A percentile compares a stretch with the other conserved stretches of the same genome.
phyloP scores from a whole-genome alignment of 2,888 invertebrate genomes.

The Linyphia triangularis region DNA sequence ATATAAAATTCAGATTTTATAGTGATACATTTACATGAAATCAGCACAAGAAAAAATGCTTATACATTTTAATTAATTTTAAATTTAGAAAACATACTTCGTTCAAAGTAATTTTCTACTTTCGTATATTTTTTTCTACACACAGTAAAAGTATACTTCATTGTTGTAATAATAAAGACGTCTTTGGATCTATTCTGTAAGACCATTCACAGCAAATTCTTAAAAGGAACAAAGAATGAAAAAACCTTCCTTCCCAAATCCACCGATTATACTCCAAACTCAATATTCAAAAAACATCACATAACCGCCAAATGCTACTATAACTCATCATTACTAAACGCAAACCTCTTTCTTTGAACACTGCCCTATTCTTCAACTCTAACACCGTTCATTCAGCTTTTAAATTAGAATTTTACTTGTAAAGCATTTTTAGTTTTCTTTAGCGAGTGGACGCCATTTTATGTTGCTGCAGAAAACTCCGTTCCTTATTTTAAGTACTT shows the following conservation, averaged over 20 bases:
- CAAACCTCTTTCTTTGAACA: neutral
- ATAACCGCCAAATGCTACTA: neutral
- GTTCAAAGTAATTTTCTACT: too few relatives aligned
- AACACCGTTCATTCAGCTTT: neutral
- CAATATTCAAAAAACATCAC: neutral
- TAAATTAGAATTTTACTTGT: conserved; percentile 48
- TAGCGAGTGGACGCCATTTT: neutral
- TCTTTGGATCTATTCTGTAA: too few relatives aligned
- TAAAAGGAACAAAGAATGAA: neutral
- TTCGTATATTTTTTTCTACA: too few relatives aligned
- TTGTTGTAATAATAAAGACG: too few relatives aligned
- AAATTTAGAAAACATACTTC: too few relatives aligned
- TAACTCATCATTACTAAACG: conserved; percentile 21
- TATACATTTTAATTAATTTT: too few relatives aligned
- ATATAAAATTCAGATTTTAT: too few relatives aligned
- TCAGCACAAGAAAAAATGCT: too few relatives aligned
- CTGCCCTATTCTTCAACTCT: neutral
- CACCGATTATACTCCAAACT: neutral
- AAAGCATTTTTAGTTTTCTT: conserved; percentile 36
- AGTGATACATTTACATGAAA: too few relatives aligned
- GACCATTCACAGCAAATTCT: neutral
- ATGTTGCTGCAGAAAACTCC: conserved; percentile 15
- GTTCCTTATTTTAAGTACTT: neutral
- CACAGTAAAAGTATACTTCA: too few relatives aligned
- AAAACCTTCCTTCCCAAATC: neutral